phyloP scores from a whole-genome alignment of 92 coral and sea anemone genomes.

The Phenganax subtilis region DNA sequence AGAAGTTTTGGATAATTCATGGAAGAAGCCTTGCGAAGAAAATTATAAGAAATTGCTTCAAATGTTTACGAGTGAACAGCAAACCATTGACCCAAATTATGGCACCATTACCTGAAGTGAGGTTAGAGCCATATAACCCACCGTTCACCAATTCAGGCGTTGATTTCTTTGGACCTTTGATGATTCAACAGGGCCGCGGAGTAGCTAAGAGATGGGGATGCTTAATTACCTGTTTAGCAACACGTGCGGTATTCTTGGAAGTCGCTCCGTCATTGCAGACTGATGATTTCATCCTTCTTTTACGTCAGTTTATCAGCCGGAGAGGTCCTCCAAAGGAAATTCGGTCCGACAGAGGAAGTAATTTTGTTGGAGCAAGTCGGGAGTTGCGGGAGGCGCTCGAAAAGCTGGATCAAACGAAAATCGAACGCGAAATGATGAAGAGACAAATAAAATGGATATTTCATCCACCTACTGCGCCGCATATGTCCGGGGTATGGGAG shows the following conservation, averaged over 20 bases:
- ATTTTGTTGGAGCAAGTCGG: constrained; percentile 57
- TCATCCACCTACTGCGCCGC: constrained; percentile 57
- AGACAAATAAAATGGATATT: constrained; percentile 53
- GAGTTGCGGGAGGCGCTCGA: constrained; percentile 49
- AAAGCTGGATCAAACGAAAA: constrained; percentile 43
- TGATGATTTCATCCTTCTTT: constrained; percentile 53
- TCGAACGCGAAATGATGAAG: constrained; percentile 45
- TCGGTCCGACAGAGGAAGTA: constrained; percentile 55
- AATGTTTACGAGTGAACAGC: constrained; percentile 51
- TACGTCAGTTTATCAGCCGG: constrained; percentile 55
- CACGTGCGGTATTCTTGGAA: constrained; percentile 56
- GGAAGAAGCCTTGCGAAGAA: constrained; percentile 52
- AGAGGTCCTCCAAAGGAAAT: constrained; percentile 60
- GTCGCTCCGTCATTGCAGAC: constrained; percentile 54
- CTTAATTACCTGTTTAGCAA: constrained; percentile 54
- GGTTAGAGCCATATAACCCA: constrained; percentile 56
- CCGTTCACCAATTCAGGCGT: constrained; percentile 61
- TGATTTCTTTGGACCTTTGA: constrained; percentile 55
- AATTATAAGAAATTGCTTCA: constrained; percentile 50
- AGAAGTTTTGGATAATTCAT: constrained; percentile 54
- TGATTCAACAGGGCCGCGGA: constrained; percentile 61
- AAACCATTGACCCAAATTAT: constrained; percentile 52
- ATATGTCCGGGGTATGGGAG: constrained; percentile 61
- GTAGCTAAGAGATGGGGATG: constrained; percentile 60
- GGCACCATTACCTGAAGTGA: constrained; percentile 52